Conservation (phyloP, 2,888 invertebrate species). For the Tenthredo notha region DNA sequence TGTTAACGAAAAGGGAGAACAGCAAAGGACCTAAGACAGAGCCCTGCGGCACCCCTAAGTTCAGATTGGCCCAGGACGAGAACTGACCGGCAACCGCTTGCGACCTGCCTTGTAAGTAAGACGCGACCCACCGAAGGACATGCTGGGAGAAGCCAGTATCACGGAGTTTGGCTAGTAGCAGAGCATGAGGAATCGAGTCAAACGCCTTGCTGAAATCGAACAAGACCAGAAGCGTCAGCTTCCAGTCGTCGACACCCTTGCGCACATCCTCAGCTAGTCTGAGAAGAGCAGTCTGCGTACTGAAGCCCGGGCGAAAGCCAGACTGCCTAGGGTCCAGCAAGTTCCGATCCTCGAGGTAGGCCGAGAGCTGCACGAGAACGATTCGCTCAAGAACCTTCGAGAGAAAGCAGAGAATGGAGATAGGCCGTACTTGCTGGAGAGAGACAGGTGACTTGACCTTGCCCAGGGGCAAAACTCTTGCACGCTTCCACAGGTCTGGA, state of each 20-base stretch:
- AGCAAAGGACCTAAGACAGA: background rate
- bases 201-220: slow-evolving; percentile 50
- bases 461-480: background rate
- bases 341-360: too few species aligned
- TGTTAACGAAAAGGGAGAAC: background rate
- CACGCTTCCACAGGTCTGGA: background rate
- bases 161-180: background rate
- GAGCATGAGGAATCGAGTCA: slow-evolving; percentile 23
- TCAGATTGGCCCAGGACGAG: background rate
- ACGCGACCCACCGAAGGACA: background rate
- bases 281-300: slow-evolving; percentile 48
- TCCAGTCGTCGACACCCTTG: slow-evolving; percentile 18
- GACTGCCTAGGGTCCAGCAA: slow-evolving; percentile 4
- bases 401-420: too few species aligned
- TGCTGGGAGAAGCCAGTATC: background rate
- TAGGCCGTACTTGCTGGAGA: background rate
- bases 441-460: background rate
- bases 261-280: slow-evolving; percentile 18
- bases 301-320: slow-evolving; percentile 23
- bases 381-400: too few species aligned
- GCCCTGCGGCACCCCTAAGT: background rate
- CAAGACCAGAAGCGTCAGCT: slow-evolving; percentile 40
- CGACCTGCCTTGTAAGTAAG: background rate
- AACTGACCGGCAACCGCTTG: background rate
- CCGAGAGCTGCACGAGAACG: too few species aligned